phyloP scores from a whole-genome alignment of 2,888 invertebrate genomes.

The Brenthis ino region DNA sequence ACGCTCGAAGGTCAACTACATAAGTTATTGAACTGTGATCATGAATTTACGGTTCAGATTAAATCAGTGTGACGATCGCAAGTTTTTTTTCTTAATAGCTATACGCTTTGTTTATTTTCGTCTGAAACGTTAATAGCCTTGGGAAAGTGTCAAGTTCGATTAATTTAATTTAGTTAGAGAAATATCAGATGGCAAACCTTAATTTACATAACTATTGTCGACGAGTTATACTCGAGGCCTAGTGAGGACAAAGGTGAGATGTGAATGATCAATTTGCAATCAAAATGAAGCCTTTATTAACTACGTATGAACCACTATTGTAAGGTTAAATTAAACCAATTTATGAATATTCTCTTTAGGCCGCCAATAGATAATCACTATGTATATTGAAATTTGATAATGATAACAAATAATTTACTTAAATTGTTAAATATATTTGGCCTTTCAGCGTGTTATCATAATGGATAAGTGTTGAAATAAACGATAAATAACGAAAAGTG shows the following conservation, averaged over 20 bases:
- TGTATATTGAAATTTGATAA: slow-evolving; percentile 14
- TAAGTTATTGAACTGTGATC: slow-evolving; percentile 31
- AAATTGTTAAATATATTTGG: slow-evolving; percentile 17
- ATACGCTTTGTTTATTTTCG: too few relatives aligned
- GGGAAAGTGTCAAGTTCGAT: neutral
- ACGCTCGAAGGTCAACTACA: slow-evolving; percentile 28
- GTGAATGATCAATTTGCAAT: slow-evolving; percentile 67
- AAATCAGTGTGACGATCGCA: neutral
- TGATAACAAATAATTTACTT: slow-evolving; percentile 15
- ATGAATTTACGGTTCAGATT: neutral
- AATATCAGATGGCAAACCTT: slow-evolving; percentile 5
- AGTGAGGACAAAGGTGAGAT: slow-evolving; percentile 40
- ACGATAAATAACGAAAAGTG: slow-evolving; percentile 8
- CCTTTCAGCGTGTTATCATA: slow-evolving; percentile 12
- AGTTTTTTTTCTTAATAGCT: neutral
- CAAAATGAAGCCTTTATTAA: slow-evolving; percentile 53
- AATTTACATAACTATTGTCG: slow-evolving; percentile 27
- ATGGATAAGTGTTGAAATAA: slow-evolving; percentile 18
- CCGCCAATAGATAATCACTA: neutral
- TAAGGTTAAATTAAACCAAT: slow-evolving; percentile 25
- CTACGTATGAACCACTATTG: slow-evolving; percentile 17
- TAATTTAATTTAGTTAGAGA: neutral
- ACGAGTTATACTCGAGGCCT: slow-evolving; percentile 26
- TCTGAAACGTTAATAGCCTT: neutral
- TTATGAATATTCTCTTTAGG: slow-evolving; percentile 12